Evolutionary conservation across 2,797 vertebrate genomes (phyloP).

Genomic region (Amazona ochrocephala): DNA sequence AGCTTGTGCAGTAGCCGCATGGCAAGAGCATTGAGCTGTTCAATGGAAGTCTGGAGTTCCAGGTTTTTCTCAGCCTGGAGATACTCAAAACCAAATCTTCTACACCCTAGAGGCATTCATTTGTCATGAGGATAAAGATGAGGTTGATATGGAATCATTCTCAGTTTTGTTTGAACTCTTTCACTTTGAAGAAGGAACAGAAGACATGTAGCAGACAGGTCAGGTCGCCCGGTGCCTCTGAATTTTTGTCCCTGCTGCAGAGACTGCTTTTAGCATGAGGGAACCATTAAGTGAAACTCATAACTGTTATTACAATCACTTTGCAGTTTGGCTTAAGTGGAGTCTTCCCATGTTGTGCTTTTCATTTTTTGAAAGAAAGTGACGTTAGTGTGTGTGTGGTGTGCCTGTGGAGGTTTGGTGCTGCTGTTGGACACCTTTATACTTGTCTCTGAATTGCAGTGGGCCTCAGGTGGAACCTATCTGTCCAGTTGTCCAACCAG

Average conservation of each 20-base stretch:
- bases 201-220: background rate
- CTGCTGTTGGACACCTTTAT: background rate
- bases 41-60: background rate
- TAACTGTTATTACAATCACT: background rate
- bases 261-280: background rate
- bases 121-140: background rate
- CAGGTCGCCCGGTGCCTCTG: background rate
- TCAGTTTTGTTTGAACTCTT: background rate
- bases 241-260: background rate
- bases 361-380: background rate
- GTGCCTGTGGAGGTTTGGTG: background rate
- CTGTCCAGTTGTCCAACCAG: background rate
- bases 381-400: background rate
- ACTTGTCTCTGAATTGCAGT: background rate
- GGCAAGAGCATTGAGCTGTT: background rate
- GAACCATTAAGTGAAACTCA: background rate
- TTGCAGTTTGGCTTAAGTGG: background rate
- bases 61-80: conserved; percentile 17
- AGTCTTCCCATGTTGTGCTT: background rate
- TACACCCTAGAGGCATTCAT: background rate
- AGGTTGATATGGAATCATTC: background rate
- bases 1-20: background rate
- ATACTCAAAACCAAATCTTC: background rate
- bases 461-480: background rate
- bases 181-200: background rate